Base-by-base conservation (phyloP, 1,140 invertebrate genomes). In the Rhopalosiphum padi region DNA sequence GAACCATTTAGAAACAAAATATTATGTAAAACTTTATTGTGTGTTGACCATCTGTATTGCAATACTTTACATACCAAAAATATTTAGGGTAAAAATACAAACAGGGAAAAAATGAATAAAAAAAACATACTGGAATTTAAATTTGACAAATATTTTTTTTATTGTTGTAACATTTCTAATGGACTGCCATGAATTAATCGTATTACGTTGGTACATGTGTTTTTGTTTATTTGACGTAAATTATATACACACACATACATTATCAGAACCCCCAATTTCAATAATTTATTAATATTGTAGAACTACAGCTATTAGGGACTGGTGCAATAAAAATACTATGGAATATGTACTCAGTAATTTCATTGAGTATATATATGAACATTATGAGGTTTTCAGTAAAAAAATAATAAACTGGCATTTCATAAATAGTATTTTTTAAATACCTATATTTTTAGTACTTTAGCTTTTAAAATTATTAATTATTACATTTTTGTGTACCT, bases 211-310 rank as follows among this genome's bases (percentile, higher is more conserved):
- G 68, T 35, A 46, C 46, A 35, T 48, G 68, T 92, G 90, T 77
- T 92, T 46, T 82, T 92, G 90, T 92, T 92, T 92, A 92, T 92
- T 92, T 92, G 60, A 92, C 90, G 68, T 77, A 92, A 48, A 92
- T 48, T 92, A 83, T 41, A 83, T 8, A 51, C 46, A 37, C 22
- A 91, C 87, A 35, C 68, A n/a, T 48, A 51, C 22, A 83, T 83
- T 48, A 18, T 18, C 90, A 83, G 22, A 25, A 60, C 90, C 90
- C 90, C 35, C 68, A 77, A 77, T 91, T 46, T 18, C 60, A 91
- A 91, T 91, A 91, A 91, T 82, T 91, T 46, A 82, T 91, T 43
- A 91, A 91, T 91, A 91, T 91, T 91, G 68, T 91, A 77, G 90
- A n/a, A 60, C 60, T 77, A 77, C 60, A 48, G 90, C 43, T 46